These are phyloP conservation scores for Stegophylla sp. DNA, from an alignment of 2,888 invertebrate species.

Conservation along the genomic window DNA sequence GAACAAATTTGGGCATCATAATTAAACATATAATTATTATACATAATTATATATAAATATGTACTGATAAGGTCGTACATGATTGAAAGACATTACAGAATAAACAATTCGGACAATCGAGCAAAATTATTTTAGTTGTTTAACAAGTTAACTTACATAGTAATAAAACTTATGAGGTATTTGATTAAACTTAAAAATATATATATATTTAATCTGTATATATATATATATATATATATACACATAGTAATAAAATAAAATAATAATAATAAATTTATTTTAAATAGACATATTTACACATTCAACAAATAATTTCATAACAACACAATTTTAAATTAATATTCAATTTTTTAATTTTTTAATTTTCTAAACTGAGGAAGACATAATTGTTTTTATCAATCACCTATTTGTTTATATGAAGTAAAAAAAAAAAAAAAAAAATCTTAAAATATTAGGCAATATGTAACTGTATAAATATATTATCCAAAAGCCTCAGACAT, in stretches of 20 bases:
- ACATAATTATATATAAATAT: conserved; percentile 31
- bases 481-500: conserved; percentile 35
- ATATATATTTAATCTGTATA: conserved; percentile 22
- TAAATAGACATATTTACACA: conserved; percentile 55
- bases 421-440: conserved; percentile 40
- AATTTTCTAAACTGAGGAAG: conserved; percentile 55
- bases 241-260: conserved; percentile 37
- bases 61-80: conserved; percentile 1
- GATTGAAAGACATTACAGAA: conserved; percentile 44
- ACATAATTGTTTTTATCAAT: conserved; percentile 51
- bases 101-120: conserved; percentile 27
- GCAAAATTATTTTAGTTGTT: conserved; percentile 14
- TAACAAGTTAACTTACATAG: conserved; percentile 24
- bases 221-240: conserved; percentile 23
- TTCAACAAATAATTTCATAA: conserved; percentile 50
- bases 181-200: conserved; percentile 42
- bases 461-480: conserved; percentile 52
- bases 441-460: conserved; percentile 41
- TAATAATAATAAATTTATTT: conserved; percentile 48
- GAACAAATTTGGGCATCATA: conserved; percentile 35
- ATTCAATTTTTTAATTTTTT: conserved; percentile 27
- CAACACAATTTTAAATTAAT: conserved; percentile 45
- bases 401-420: conserved; percentile 57
- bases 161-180: conserved; percentile 57
- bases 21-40: conserved; percentile 15